Conservation (phyloP, 2,888 invertebrate genomes). For the Andrena marginata region DNA sequence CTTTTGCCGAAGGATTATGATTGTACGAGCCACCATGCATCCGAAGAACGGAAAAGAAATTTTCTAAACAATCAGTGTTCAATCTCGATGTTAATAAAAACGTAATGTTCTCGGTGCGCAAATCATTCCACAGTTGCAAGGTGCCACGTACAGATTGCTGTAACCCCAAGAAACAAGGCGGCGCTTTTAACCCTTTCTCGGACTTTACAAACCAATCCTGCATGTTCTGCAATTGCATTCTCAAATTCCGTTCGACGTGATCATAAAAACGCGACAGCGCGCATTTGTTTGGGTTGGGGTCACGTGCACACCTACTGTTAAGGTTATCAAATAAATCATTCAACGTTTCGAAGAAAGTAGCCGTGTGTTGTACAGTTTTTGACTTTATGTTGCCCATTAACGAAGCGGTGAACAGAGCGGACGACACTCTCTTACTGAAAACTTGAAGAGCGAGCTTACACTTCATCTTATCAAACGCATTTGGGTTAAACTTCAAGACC, state of each 20-base stretch:
- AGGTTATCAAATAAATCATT: conserved; percentile 16
- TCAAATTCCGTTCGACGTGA: neutral
- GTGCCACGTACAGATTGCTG: no score
- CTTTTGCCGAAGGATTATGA: no score
- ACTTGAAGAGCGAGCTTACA: conserved; percentile 11
- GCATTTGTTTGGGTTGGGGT: neutral
- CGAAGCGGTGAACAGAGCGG: neutral
- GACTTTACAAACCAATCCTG: no score
- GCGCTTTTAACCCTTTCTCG: neutral
- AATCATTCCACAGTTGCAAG: no score
- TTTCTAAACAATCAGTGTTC: no score
- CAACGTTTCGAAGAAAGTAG: neutral
- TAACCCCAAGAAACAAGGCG: conserved; percentile 8
- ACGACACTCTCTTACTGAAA: neutral
- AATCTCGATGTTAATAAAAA: no score
- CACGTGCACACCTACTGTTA: neutral
- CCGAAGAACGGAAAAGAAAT: no score
- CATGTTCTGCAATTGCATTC: no score
- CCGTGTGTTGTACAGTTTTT: neutral
- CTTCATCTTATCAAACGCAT: conserved; percentile 2
- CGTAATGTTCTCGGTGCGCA: no score
- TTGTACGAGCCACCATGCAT: no score
- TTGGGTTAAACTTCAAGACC: no score
- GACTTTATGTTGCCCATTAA: neutral
- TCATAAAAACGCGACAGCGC: no score